These are phyloP conservation scores for Epinephelus awoara DNA, from an alignment of 2,797 vertebrate genomes.

Conservation along the genomic window DNA sequence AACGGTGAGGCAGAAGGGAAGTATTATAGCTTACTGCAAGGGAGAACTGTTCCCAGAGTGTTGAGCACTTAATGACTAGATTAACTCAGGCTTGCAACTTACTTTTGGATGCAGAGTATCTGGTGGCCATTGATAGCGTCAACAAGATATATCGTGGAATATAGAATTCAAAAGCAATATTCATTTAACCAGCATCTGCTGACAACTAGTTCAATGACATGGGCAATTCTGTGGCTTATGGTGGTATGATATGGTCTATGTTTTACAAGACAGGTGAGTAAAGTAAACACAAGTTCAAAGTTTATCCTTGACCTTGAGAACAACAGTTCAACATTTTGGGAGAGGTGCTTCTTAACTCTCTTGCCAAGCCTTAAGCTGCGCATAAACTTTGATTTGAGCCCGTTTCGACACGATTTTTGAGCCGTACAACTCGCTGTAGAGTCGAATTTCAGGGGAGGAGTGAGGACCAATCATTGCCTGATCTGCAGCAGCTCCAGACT, in stretches of 20 bases:
- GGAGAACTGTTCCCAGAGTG: background rate
- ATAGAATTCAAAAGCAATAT: conserved; percentile 4
- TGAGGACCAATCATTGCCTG: too few relatives aligned
- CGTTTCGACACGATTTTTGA: too few relatives aligned
- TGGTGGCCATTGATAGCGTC: background rate
- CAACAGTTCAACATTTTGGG: background rate
- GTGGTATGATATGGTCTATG: background rate
- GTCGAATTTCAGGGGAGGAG: too few relatives aligned
- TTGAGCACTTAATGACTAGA: conserved; percentile 1
- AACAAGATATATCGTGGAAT: background rate
- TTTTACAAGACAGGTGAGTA: background rate
- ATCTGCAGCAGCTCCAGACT: too few relatives aligned
- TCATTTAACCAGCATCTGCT: conserved; percentile 4
- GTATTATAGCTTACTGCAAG: background rate
- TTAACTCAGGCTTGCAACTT: conserved; percentile 5
- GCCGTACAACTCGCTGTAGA: too few relatives aligned
- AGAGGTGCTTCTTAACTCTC: background rate
- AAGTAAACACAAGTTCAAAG: background rate
- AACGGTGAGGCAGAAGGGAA: conserved; percentile 18
- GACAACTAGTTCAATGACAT: background rate
- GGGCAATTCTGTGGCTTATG: background rate
- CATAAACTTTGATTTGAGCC: too few relatives aligned
- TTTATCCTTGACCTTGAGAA: background rate
- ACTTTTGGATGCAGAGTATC: background rate
- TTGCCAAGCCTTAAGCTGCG: too few relatives aligned